Conservation (phyloP, 2,888 invertebrate species). For the Crepidodera aurea region DNA sequence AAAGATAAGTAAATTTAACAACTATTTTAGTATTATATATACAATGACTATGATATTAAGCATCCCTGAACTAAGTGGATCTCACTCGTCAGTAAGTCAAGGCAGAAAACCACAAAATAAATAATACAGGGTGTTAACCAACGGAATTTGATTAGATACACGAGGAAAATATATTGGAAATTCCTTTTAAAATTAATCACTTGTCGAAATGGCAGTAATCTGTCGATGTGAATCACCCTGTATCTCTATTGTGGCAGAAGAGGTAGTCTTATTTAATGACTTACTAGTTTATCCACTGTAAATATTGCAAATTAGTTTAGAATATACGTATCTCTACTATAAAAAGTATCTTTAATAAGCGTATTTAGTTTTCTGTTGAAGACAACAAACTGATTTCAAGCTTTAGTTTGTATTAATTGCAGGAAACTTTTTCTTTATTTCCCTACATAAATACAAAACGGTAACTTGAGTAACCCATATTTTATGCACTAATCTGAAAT, state of each 20-base stretch:
- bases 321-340: background rate
- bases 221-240: background rate
- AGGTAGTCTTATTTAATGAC: too few species aligned
- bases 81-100: slow-evolving; percentile 1
- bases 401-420: background rate
- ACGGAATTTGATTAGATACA: background rate
- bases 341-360: slow-evolving; percentile 4
- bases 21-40: slow-evolving; percentile 1
- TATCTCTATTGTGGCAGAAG: background rate
- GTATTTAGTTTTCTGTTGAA: slow-evolving; percentile 1
- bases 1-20: slow-evolving; percentile 1
- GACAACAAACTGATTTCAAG: background rate
- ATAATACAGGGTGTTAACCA: background rate
- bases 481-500: background rate
- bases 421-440: background rate
- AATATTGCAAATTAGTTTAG: slow-evolving; percentile 8
- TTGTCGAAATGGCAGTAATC: background rate
- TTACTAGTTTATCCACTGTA: background rate
- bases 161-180: background rate
- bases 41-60: slow-evolving; percentile 1
- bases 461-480: background rate
- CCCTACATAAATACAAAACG: background rate
- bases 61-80: background rate
- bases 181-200: too few species aligned
- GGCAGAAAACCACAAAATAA: background rate